phyloP scores from a whole-genome alignment of 1,140 invertebrate genomes.

The Aphidius gifuensis region DNA sequence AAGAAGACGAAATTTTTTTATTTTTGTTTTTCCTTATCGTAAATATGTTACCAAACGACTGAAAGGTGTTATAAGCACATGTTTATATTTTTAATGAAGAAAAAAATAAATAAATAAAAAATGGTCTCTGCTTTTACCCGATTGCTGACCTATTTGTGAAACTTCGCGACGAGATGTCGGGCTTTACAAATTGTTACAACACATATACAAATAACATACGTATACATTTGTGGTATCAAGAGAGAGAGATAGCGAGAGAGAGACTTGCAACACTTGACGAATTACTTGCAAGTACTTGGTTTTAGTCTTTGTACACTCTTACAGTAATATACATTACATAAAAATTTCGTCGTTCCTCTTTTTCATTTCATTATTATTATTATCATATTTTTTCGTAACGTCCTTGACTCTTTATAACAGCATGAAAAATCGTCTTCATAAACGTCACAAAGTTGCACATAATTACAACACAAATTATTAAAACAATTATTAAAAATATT shows the following conservation, averaged over 20 bases:
- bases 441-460: no score
- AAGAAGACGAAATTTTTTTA: slow-evolving; percentile 15
- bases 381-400: no score
- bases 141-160: slow-evolving; percentile 44
- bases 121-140: slow-evolving; percentile 21
- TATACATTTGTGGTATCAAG: neutral
- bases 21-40: slow-evolving; percentile 29
- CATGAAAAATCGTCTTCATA: no score
- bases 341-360: no score
- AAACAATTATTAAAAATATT: neutral
- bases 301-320: neutral
- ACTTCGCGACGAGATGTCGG: slow-evolving; percentile 29
- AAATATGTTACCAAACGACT: slow-evolving; percentile 38
- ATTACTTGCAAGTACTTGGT: slow-evolving; percentile 22
- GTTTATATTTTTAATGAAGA: neutral
- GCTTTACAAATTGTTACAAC: slow-evolving; percentile 24
- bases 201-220: slow-evolving; percentile 19
- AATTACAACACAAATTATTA: no score
- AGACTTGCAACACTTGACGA: slow-evolving; percentile 37
- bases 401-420: no score
- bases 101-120: slow-evolving; percentile 8
- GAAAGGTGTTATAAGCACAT: neutral
- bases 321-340: no score
- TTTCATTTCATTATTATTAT: no score
- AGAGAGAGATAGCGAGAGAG: neutral